Base-by-base conservation (phyloP, 2,113 vertebrate genomes). In the Empidonax alnorum region DNA sequence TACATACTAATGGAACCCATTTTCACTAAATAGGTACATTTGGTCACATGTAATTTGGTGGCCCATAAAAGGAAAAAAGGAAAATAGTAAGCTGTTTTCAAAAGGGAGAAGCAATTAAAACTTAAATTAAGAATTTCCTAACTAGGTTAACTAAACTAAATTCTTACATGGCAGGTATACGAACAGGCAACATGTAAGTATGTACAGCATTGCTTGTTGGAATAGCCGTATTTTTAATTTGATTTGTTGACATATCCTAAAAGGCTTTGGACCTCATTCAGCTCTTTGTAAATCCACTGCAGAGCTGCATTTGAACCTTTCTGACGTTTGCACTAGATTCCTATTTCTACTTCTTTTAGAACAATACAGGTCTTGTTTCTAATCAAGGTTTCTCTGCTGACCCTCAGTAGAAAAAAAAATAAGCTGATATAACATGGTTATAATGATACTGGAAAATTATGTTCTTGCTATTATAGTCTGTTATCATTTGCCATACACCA, bases 11-110 rank as follows among this genome's bases (percentile, higher is more conserved):
- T 96, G 97, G 97, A 97, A 97, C 93, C 91, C 94, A 96, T 98
- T 98, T 98, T 97, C 97, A 97, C 95, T 95, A 97, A 97, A 97
- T 97, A 97, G 96, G 96, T 98, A 92, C 92, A 87, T 96, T 97
- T 97, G 97, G 97, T 98, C 97, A 89, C 92, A 95, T 97, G 96
- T 95, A 97, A 97, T 98, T 97, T 98, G 96, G 97, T 98, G 93
- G 94, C 89, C 85, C 71, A 89, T 97, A 95, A 97, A 97, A 96
- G 89, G 89, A 87, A 79, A 94, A 87, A 73, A 88, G 50, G 50
- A 96, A 92, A 96, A 87, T 55, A 90, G 87, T 90, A 89, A 88
- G 66, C 76, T 52, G 74, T 83, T 97, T 97, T 85, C 86, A 95
- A 98, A 95, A 75, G 50, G 82, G 83, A 90, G 87, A 87, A 62